These are phyloP conservation scores for Craseonycteris thonglongyai DNA, from an alignment of 2,113 vertebrate species.

Conservation along the genomic window DNA sequence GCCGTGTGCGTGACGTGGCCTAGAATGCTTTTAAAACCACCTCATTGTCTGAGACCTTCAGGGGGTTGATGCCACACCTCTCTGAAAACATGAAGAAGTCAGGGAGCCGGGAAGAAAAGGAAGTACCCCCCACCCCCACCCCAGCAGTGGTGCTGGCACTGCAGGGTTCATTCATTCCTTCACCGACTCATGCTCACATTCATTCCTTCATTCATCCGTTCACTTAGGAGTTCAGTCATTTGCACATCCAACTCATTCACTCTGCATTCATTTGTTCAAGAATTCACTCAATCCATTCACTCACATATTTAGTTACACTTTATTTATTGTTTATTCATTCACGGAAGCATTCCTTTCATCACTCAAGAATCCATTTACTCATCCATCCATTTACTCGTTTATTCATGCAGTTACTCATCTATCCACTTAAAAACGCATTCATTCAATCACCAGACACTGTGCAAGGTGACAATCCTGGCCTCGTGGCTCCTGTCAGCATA, in stretches of 20 bases:
- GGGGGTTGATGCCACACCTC: background rate
- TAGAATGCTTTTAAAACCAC: background rate
- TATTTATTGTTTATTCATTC: too few relatives aligned
- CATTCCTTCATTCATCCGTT: background rate
- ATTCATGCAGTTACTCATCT: too few relatives aligned
- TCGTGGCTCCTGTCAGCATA: background rate
- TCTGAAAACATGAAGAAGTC: background rate
- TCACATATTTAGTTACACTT: too few relatives aligned
- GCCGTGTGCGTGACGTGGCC: background rate
- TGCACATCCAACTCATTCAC: too few relatives aligned
- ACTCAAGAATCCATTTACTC: background rate
- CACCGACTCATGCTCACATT: background rate
- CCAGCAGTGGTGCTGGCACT: too few relatives aligned
- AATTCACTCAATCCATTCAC: too few relatives aligned
- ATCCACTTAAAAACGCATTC: too few relatives aligned
- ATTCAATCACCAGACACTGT: rapidly evolving
- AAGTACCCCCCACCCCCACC: background rate
- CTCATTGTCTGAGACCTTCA: background rate
- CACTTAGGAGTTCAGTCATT: too few relatives aligned
- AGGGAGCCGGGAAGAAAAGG: background rate
- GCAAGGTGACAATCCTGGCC: background rate
- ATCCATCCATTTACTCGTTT: background rate
- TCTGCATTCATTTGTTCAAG: too few relatives aligned
- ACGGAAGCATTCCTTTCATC: too few relatives aligned
- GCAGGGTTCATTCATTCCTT: too few relatives aligned